A percentile compares a stretch with the other conserved stretches of the same genome.
Conservation (phyloP, 2,797 vertebrate genomes). For the Glyptemys insculpta region DNA sequence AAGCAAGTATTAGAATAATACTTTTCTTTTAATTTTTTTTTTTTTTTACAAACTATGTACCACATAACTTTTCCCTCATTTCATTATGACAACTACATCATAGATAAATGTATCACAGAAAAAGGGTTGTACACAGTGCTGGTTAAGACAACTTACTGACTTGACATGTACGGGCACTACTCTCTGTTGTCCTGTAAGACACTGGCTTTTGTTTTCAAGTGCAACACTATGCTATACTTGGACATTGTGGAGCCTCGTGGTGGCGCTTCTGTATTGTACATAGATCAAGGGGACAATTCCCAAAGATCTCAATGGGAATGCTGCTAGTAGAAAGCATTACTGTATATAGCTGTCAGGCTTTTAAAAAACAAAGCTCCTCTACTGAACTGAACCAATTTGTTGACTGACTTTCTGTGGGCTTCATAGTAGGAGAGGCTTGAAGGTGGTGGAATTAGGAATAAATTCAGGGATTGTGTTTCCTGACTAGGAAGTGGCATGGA, state of each 20-base stretch:
- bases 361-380: neutral
- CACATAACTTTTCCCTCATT: neutral
- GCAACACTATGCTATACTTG: neutral
- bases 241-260: neutral
- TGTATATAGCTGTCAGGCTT: neutral
- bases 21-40: neutral
- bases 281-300: neutral
- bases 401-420: neutral
- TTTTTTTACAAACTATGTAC: too few relatives aligned
- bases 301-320: neutral
- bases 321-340: neutral
- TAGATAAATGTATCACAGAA: neutral
- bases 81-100: neutral
- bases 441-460: neutral
- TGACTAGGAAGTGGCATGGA: neutral
- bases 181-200: neutral
- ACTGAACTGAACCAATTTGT: neutral
- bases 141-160: neutral
- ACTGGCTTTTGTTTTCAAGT: neutral
- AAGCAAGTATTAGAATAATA: neutral
- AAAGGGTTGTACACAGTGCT: neutral
- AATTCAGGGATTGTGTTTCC: neutral
- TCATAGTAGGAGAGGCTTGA: neutral
- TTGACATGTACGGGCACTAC: neutral
- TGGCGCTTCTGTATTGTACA: neutral